A percentile compares a stretch with the other conserved stretches of the same genome.
These are phyloP conservation scores for Chromis chromis DNA, from an alignment of 2,797 vertebrate species.

Conservation along the genomic window DNA sequence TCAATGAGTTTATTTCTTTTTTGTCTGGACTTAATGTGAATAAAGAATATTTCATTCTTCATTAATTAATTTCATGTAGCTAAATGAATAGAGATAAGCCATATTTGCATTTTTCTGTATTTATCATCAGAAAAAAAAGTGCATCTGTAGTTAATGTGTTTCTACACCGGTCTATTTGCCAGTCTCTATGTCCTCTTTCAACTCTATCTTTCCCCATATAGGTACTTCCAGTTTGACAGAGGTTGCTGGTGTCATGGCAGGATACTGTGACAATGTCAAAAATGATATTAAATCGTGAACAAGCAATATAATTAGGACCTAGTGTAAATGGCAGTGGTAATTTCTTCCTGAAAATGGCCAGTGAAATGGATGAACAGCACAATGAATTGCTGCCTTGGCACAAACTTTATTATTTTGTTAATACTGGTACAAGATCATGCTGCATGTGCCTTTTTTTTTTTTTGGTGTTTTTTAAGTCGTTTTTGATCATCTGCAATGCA, in stretches of 20 bases:
- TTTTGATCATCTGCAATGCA: constrained; percentile 6
- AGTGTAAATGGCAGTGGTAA: constrained; percentile 49
- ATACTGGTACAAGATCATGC: constrained; percentile 16
- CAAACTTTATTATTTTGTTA: constrained; percentile 36
- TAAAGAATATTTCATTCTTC: background rate
- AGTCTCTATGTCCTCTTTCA: constrained; percentile 19
- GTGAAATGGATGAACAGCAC: constrained; percentile 53
- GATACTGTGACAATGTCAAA: constrained; percentile 50
- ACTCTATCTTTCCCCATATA: constrained; percentile 10
- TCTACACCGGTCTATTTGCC: background rate
- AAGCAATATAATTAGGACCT: constrained; percentile 63
- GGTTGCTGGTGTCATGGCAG: constrained; percentile 50
- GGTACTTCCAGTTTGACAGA: constrained; percentile 42
- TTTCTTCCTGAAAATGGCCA: constrained; percentile 57
- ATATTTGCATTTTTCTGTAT: background rate
- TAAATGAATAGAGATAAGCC: background rate
- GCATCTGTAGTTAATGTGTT: background rate
- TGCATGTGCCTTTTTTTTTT: constrained; percentile 11
- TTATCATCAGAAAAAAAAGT: background rate
- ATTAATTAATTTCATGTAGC: background rate
- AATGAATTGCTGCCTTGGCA: constrained; percentile 44
- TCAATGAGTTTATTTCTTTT: background rate
- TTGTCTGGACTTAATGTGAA: background rate
- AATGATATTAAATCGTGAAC: constrained; percentile 71
- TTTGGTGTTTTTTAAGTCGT: constrained; percentile 1